These are phyloP conservation scores for Ormyrus nitidulus DNA, from an alignment of 2,888 invertebrate species.

Conservation along the genomic window DNA sequence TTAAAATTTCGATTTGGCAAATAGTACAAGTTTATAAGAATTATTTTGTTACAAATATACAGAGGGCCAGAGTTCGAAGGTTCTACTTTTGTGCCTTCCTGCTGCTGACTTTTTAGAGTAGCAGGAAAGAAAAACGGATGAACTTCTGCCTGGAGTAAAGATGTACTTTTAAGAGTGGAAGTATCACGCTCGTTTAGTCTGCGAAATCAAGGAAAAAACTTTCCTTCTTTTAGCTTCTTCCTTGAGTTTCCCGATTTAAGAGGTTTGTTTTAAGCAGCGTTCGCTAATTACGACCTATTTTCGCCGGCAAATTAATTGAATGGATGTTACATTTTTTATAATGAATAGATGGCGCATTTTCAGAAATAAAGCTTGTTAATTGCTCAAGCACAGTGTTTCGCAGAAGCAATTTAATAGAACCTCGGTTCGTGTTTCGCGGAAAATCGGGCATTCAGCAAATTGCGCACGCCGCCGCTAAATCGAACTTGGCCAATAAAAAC, in stretches of 20 bases:
- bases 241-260: background rate
- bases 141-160: constrained; percentile 12
- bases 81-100: background rate
- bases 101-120: background rate
- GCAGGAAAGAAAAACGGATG: background rate
- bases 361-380: too few relatives aligned
- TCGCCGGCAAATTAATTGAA: too few relatives aligned
- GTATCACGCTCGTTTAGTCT: constrained; percentile 10
- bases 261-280: too few relatives aligned
- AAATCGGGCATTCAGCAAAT: too few relatives aligned
- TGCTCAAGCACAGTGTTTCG: too few relatives aligned
- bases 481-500: background rate
- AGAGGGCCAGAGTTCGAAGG: background rate
- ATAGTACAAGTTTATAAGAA: constrained; percentile 46
- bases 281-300: too few relatives aligned
- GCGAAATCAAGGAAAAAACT: background rate
- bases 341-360: too few relatives aligned
- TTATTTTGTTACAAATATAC: constrained; percentile 20
- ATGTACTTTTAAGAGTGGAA: too few relatives aligned
- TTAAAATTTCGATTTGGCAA: constrained; percentile 53
- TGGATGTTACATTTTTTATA: too few relatives aligned
- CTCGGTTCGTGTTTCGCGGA: too few relatives aligned
- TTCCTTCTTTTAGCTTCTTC: background rate
- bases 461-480: too few relatives aligned
- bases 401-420: too few relatives aligned